These are phyloP conservation scores for Echinometra lucunter DNA, from an alignment of 53 echinoderm and acorn worm genomes.

Conservation along the genomic window DNA sequence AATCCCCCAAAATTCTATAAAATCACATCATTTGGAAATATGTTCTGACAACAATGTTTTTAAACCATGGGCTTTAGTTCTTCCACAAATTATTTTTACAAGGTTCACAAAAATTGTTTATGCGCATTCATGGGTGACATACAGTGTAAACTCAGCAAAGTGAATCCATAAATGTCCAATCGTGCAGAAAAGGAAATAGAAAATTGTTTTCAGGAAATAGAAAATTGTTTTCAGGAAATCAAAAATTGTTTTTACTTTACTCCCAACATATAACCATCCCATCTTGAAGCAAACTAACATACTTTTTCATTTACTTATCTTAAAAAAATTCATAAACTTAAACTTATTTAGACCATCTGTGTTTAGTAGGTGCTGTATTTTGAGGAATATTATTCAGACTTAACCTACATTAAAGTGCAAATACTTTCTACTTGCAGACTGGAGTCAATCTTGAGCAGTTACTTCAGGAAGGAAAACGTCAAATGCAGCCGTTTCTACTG, in stretches of 20 bases:
- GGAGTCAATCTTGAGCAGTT: slow-evolving; percentile 50
- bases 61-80: too few relatives aligned
- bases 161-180: too few relatives aligned
- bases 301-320: too few relatives aligned
- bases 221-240: not conserved
- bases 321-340: slow-evolving; percentile 34
- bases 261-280: slow-evolving; percentile 2
- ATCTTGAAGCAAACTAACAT: slow-evolving; percentile 3
- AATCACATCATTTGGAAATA: too few relatives aligned
- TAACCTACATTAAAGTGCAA: slow-evolving; percentile 47
- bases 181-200: too few relatives aligned
- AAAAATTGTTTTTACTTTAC: not conserved
- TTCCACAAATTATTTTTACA: too few relatives aligned
- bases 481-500: slow-evolving; percentile 58
- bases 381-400: slow-evolving; percentile 43
- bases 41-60: too few relatives aligned
- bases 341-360: slow-evolving; percentile 1
- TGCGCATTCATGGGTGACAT: too few relatives aligned
- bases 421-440: slow-evolving; percentile 42
- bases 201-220: too few relatives aligned
- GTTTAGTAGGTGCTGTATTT: slow-evolving; percentile 37
- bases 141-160: too few relatives aligned
- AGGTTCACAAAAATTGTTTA: too few relatives aligned
- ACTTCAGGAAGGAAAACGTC: slow-evolving; percentile 33
- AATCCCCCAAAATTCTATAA: too few relatives aligned